Evolutionary conservation across 2,797 vertebrate species (phyloP).

Genomic region (Parambassis ranga): DNA sequence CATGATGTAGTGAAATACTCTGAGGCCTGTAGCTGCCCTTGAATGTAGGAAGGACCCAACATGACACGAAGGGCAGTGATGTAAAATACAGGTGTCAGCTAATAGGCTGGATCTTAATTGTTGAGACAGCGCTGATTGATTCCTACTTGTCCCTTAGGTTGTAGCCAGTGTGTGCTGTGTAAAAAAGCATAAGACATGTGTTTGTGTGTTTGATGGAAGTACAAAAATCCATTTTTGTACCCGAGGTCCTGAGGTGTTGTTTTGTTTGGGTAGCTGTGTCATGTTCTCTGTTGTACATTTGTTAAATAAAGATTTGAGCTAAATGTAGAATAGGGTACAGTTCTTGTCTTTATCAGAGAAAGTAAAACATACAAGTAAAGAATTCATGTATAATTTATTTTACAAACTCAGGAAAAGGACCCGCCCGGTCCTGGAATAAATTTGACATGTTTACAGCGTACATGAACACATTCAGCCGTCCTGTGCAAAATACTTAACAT

Average conservation of each 20-base stretch:
- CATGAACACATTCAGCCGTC: slow-evolving; percentile 5
- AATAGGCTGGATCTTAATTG: slow-evolving; percentile 13
- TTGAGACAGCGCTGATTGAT: slow-evolving; percentile 20
- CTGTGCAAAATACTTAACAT: slow-evolving; percentile 53
- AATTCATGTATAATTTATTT: slow-evolving; percentile 40
- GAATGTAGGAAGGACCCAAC: not conserved
- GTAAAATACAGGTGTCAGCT: not conserved
- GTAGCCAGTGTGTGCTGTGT: slow-evolving; percentile 29
- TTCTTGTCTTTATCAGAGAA: too few relatives aligned
- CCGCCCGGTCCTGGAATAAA: slow-evolving; percentile 46
- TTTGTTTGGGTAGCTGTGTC: slow-evolving; percentile 47
- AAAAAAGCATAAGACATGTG: slow-evolving; percentile 22
- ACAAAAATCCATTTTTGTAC: slow-evolving; percentile 57
- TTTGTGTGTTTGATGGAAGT: slow-evolving; percentile 49
- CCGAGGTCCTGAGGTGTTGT: slow-evolving; percentile 48
- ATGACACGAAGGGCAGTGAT: not conserved
- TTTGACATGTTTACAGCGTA: slow-evolving; percentile 4
- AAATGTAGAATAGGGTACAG: not conserved
- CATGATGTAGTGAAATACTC: not conserved
- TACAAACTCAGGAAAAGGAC: slow-evolving; percentile 44
- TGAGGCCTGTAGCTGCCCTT: not conserved
- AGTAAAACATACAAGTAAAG: not conserved
- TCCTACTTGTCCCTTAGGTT: slow-evolving; percentile 21
- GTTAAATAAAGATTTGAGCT: slow-evolving; percentile 77
- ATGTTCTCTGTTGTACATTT: slow-evolving; percentile 73